Conservation (phyloP, 2,888 invertebrate genomes). For the Vandiemenella viatica region DNA sequence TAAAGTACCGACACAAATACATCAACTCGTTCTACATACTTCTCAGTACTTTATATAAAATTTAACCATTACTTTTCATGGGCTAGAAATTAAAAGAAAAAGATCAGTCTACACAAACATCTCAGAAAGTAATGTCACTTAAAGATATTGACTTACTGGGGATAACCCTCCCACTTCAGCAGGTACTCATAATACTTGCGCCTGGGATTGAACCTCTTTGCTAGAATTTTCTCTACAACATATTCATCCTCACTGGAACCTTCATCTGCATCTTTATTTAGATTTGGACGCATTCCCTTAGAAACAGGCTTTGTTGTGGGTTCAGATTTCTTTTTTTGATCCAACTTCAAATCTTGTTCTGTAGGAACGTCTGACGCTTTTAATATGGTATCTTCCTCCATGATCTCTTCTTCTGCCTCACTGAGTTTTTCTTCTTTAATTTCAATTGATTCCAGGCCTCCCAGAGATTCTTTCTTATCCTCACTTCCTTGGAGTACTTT, state of each 20-base stretch:
- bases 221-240: conserved; percentile 67
- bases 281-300: neutral
- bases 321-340: neutral
- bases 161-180: conserved; percentile 72
- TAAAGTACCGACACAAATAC: too few relatives aligned
- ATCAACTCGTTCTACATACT: too few relatives aligned
- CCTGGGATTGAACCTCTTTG: conserved; percentile 66
- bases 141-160: conserved; percentile 52
- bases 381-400: neutral
- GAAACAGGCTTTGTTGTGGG: neutral
- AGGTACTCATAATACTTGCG: conserved; percentile 66
- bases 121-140: too few relatives aligned
- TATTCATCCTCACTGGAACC: conserved; percentile 34
- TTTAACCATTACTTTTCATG: too few relatives aligned
- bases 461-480: neutral
- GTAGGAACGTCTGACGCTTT: neutral
- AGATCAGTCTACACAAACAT: too few relatives aligned
- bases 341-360: neutral
- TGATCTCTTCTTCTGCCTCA: conserved; percentile 2
- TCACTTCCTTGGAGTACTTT: too few relatives aligned
- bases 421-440: conserved; percentile 8
- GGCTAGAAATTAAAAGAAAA: too few relatives aligned
- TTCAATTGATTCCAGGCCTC: neutral
- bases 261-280: conserved; percentile 5
- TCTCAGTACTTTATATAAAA: too few relatives aligned